Conservation (phyloP, 2,113 vertebrate species). For the Python bivittatus region DNA sequence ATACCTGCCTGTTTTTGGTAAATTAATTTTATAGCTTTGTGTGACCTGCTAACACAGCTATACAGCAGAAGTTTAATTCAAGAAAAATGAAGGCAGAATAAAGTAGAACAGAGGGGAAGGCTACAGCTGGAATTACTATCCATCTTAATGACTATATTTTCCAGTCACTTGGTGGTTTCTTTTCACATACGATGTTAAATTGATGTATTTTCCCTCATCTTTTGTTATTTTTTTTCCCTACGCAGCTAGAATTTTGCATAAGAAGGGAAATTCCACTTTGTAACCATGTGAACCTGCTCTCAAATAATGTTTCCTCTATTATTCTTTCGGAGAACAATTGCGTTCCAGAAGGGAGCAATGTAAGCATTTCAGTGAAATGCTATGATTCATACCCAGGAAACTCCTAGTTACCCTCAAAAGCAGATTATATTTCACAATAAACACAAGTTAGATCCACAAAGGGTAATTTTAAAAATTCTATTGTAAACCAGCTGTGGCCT, state of each 20-base stretch:
- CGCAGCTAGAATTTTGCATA: neutral
- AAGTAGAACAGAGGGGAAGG: neutral
- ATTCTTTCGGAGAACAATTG: neutral
- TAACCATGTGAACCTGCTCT: neutral
- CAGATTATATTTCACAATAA: slow-evolving; percentile 20
- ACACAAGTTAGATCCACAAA: neutral
- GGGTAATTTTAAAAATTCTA: neutral
- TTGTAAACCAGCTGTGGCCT: neutral
- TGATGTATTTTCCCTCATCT: neutral
- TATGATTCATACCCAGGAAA: slow-evolving; percentile 21
- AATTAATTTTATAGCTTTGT: neutral
- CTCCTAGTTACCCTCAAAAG: slow-evolving; percentile 11
- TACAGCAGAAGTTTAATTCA: neutral
- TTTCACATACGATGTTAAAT: neutral
- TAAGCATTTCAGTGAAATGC: neutral
- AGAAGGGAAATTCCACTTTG: neutral
- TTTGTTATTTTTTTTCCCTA: neutral
- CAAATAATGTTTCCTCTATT: neutral
- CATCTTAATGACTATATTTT: neutral
- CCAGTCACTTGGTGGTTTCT: neutral
- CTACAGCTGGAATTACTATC: too few relatives aligned
- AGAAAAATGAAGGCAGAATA: neutral
- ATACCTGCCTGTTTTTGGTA: neutral
- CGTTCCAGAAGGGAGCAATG: neutral
- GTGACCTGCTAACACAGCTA: neutral